Base-by-base conservation (phyloP, 2,888 invertebrate species). In the Melanotus villosus region DNA sequence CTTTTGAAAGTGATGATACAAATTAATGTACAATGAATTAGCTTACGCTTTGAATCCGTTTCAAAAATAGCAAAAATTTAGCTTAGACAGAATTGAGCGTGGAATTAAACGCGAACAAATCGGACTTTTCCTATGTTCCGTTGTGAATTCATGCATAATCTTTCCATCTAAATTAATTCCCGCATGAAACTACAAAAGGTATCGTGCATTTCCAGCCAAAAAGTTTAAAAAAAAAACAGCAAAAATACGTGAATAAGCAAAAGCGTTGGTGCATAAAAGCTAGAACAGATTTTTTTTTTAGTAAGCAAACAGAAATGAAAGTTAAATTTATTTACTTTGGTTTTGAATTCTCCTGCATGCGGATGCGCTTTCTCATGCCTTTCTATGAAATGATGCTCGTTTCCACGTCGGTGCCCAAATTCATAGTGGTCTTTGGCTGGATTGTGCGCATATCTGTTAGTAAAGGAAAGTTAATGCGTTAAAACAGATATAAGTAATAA, bases 331-430 rank as follows among this genome's bases (percentile, higher is more conserved):
- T 30, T 85, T 90, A 92, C 92, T 91, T 92, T 92, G 80, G 91
- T 91, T 85, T 90, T 90, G 86, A 91, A 92, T 82, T 90, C 86
- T 84, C 91, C 91, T 74, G 86, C 87, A 74, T 89, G 87, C 58
- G 91, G 91, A 77, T 89, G 88, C 71, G 89, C 88, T 81, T 89
- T 89, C 85, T 92, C 91, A 83, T 92, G 91, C 73, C 91, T 86
- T 83, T 92, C 92, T 77, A 89, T 89, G 85, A 90, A 90, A 85
- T 92, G 92, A 73, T 90, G 88, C 62, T 90, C 90, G 85, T 90
- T 92, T 79, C 92, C 92, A 82, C 89, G 86, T 77, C 90, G 88
- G 82, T 91, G 91, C 71, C 92, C 92, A 79, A 90, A 89, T 83
- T 91, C 91, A 85, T 90, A 91, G 83, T 90, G 89, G 82, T 91